phyloP scores from a whole-genome alignment of 2,797 vertebrate species.

The Calcarius lapponicus region DNA sequence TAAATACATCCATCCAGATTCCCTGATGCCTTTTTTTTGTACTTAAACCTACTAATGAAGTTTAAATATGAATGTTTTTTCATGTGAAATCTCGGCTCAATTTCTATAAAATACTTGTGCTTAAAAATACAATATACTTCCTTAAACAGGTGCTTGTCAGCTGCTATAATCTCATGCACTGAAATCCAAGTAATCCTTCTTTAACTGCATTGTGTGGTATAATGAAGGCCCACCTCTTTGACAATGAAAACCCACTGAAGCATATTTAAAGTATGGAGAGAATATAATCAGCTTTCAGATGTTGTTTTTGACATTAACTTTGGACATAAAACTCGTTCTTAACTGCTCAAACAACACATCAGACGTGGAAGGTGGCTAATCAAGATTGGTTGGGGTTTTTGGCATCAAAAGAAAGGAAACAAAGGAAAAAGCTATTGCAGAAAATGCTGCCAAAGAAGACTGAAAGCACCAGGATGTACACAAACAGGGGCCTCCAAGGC shows the following conservation, averaged over 20 bases:
- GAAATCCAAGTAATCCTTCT: conserved; percentile 56
- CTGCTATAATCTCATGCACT: conserved; percentile 57
- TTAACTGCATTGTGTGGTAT: conserved; percentile 25
- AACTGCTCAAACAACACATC: background rate
- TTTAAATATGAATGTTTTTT: background rate
- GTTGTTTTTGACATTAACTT: conserved; percentile 31
- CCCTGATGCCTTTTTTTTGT: conserved; percentile 66
- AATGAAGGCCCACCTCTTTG: conserved; percentile 23
- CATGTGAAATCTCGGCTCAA: background rate
- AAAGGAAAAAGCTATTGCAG: background rate
- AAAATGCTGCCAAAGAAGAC: background rate
- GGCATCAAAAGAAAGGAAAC: background rate
- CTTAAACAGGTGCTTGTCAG: conserved; percentile 44
- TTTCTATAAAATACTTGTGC: conserved; percentile 4
- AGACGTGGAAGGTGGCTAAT: background rate
- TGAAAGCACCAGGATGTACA: background rate
- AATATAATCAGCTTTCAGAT: conserved; percentile 37
- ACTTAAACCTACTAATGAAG: conserved; percentile 41
- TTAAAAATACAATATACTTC: conserved; percentile 38
- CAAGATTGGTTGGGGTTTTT: background rate
- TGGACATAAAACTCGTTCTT: background rate
- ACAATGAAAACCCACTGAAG: conserved; percentile 55
- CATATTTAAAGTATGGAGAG: conserved; percentile 14
- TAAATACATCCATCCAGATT: conserved; percentile 76
- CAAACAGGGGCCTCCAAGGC: background rate